These are phyloP conservation scores for Pteropus rufus DNA, from an alignment of 2,797 vertebrate species.

Conservation along the genomic window DNA sequence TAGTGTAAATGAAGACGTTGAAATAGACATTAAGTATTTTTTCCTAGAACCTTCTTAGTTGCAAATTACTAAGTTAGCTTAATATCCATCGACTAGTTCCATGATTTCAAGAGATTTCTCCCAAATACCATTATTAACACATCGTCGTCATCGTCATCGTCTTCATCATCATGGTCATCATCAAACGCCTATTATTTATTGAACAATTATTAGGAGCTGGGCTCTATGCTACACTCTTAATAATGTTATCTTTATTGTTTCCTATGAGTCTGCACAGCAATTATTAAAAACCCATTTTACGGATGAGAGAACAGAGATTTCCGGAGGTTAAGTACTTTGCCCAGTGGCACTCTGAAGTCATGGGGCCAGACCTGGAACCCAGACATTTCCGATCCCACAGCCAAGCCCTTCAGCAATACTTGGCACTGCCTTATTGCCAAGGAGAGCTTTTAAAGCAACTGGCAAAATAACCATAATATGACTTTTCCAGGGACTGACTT, in stretches of 20 bases:
- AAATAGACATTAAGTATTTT: neutral
- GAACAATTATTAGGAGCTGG: neutral
- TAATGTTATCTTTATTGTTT: neutral
- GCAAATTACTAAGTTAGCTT: neutral
- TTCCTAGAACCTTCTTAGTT: neutral
- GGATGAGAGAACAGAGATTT: neutral
- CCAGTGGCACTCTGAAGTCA: neutral
- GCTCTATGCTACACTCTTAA: neutral
- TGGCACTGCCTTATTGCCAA: neutral
- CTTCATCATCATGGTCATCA: fast-evolving
- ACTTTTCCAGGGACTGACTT: neutral
- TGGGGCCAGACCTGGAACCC: neutral
- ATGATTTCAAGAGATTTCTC: neutral
- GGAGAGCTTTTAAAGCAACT: neutral
- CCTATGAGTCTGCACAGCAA: neutral
- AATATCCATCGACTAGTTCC: neutral
- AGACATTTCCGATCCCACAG: neutral
- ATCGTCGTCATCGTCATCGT: neutral
- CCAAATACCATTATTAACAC: neutral
- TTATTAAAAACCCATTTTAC: neutral
- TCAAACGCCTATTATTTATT: neutral
- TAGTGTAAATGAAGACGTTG: neutral
- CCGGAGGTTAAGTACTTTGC: neutral
- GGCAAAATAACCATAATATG: neutral
- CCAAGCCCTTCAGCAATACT: neutral